Base-by-base conservation (phyloP, 2,888 invertebrate genomes). In the Drosophila birchii region DNA sequence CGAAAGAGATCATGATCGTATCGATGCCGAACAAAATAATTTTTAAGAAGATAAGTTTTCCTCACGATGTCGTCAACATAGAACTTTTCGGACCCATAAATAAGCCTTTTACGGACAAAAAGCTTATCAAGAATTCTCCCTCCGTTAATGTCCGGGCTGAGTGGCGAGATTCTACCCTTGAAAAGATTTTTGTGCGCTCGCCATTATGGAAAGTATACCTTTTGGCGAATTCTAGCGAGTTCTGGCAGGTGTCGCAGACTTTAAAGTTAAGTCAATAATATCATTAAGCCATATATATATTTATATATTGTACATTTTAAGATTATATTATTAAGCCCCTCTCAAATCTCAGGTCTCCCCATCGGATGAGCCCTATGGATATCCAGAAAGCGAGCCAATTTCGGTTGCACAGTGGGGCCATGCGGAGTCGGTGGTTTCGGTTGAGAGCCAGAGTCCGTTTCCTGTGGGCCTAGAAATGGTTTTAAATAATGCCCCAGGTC, bases 191-290 rank as follows among this genome's bases (percentile, higher is more conserved):
- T 11, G 14, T 29, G 3, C 32, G 18, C 8, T 26, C 60, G 11
- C 0, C 1, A 0, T 5, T 14, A 18, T 53, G 51, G 51, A 36
- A 11, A 3, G 51, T 53, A 6, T 53, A 36, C 23, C 11, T 36
- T 34, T 36, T 9, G 20, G 1, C 16, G 9, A 36, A 53, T 11
- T 6, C 0, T 2, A 16, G 1, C 1, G 11, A 23, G 3, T 53
- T 6, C 23, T 3, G 1, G 9, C 0, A 16, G 0, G 34, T 36
- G n/a, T 7, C 12, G 16, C 1, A 3, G 3, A 7, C 0, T 5
- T 23, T 53, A 16, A 0, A 0, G 34, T 34, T 53, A 53, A 47
- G 18, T 11, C 11, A 29, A 26, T 26, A 26, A 26, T 26, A 4
- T 4, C 26, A 4, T 26, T 26, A 26, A 26, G 5, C 26, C 4